Evolutionary conservation across 2,888 invertebrate species (phyloP).

Genomic region (Prosapia bicincta): DNA sequence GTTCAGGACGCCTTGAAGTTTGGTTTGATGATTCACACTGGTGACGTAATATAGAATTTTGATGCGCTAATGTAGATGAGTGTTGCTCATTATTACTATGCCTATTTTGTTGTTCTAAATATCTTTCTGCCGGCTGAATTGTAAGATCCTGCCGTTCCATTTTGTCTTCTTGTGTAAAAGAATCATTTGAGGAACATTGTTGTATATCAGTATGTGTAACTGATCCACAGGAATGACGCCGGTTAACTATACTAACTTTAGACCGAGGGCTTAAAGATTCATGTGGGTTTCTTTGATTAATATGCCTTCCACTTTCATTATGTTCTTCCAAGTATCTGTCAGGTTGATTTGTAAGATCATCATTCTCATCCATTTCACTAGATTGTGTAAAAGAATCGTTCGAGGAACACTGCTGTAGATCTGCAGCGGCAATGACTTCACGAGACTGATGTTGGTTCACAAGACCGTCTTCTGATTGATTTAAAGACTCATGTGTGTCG

Average conservation of each 20-base stretch:
- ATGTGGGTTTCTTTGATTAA: neutral
- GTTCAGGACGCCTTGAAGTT: neutral
- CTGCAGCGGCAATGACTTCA: too few relatives aligned
- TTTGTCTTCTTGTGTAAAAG: neutral
- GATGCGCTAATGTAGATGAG: neutral
- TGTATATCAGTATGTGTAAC: neutral
- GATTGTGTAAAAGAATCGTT: neutral
- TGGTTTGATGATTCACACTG: neutral
- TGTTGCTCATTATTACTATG: neutral
- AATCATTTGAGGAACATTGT: neutral
- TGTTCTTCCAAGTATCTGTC: neutral
- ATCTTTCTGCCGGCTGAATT: neutral
- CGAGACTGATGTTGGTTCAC: neutral
- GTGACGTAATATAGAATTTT: neutral
- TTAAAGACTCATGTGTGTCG: neutral
- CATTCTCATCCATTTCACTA: neutral
- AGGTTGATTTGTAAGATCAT: neutral
- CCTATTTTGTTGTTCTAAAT: neutral
- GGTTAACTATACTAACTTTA: neutral
- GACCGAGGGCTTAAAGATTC: neutral
- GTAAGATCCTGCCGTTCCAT: neutral
- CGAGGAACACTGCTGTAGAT: neutral
- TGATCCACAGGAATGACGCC: neutral
- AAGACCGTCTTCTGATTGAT: neutral
- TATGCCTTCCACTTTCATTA: too few relatives aligned